Base-by-base conservation (phyloP, 1,140 invertebrate species). In the Hesperophylax magnus region DNA sequence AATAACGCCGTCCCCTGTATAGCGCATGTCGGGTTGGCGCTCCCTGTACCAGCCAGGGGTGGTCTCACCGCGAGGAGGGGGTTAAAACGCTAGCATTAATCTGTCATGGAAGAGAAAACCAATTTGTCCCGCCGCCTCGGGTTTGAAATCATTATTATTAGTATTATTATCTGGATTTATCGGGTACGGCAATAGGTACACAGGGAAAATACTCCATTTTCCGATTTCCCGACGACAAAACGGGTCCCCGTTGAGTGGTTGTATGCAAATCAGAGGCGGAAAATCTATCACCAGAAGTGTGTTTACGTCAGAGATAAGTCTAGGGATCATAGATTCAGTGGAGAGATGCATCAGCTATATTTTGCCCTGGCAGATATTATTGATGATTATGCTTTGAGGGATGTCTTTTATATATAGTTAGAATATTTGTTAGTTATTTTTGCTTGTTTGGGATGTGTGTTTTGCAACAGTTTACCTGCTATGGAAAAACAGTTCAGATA, bases 101-200 rank as follows among this genome's bases (percentile, higher is more conserved):
- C 82, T 84, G 82, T 84, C 82, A 84, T 79, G 74, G 82, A 81
- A 84, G 82, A 84, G 82, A 84, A 84, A 84, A 84, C 82, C 82
- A 84, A 84, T 84, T 84, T 84, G 82, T 84, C 82, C 80, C 72
- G 54, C 77, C 56, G 72, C 76, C 71, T 58, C 76, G 72, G 80
- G 77, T 84, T 77, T 77, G 74, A 79, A 84, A 81, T 84, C 82
- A 84, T 84, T 81, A 84, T 84, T 84, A 84, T 81, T 81, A 81
- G 80, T 81, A 81, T 81, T 81, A 81, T 82, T 72, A 53, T 71
- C 67, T 31, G 71, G 61, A 82, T 56, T 77, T 76, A 78, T 78
- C 76, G 80, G 67, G 58, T 54, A 60, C 67, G 18, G 80, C 54
- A 76, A 78, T 78, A 67, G 56, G 58, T 77, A 81, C 65, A 77